Evolutionary conservation across 2,113 vertebrate species (phyloP), one percentile per base, ranked within the genome.

Genomic region (Pelecanus crispus): DNA sequence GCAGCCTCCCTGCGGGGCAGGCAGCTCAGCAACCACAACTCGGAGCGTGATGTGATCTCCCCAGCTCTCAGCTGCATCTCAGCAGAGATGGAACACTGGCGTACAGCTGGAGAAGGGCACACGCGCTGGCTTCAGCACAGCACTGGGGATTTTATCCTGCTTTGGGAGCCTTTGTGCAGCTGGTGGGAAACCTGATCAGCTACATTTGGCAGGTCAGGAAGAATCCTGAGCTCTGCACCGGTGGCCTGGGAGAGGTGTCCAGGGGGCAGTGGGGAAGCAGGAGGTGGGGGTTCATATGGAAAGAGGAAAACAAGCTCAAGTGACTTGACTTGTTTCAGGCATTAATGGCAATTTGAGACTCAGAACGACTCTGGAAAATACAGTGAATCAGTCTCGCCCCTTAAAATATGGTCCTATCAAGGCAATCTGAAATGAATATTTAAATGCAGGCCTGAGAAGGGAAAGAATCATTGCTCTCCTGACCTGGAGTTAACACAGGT

Each of bases 51-150:
- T 3, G 40, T 5, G 58, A 49, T 14, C 40, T 34, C 52, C 40
- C 52, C 40, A 44, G 56, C 40, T 50, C 70, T 25, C 74, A 45
- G 53, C 24, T 31, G 29, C 52, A 13, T 4, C 68, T n/a, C 17
- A 32, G 78, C 42, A 58, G 63, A 15, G 87, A 21, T 2, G n/a
- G 6, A 17, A 28, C 18, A 5, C 26, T 5, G 22, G 32, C 3
- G 1, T 7, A 9, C 29, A 10, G 77, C 63, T 55, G 58, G 32
- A 26, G 45, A 72, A 66, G 34, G 70, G 63, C 68, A 70, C 28
- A 28, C 1, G 1, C 2, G 2, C 40, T 8, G 13, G 18, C 47
- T 63, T 21, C 55, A 70, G 55, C 40, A 14, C 0, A 0, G n/a
- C 61, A n/a, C 36, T 18, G 26, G 34, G 77, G 29, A 18, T 58